phyloP scores from a whole-genome alignment of 23 tunicate genomes.

The Trididemnum nubilum region DNA sequence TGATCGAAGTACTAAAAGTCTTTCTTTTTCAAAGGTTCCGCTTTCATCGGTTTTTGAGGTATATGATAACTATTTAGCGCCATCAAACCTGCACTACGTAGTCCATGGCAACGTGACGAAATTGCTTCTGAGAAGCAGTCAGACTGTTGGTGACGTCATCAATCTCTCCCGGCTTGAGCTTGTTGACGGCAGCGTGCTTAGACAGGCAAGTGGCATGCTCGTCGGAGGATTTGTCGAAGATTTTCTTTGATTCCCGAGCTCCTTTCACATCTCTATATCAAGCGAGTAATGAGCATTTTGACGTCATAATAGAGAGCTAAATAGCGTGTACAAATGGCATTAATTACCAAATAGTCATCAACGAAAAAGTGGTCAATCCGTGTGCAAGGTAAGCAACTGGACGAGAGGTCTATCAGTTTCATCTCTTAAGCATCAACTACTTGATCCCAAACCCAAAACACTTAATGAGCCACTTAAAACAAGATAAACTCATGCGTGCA shows the following conservation, averaged over 20 bases:
- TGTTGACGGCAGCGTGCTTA: constrained; percentile 64
- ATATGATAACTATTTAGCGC: neutral
- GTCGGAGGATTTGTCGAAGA: constrained; percentile 74
- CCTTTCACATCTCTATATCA: constrained; percentile 68
- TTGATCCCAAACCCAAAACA: too few relatives aligned
- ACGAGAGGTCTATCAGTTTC: too few relatives aligned
- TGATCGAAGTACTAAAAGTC: neutral
- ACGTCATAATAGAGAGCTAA: neutral
- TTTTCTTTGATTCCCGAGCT: constrained; percentile 64
- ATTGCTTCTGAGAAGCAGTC: constrained; percentile 29
- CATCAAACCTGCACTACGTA: constrained; percentile 64
- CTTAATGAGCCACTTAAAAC: too few relatives aligned
- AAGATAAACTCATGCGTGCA: too few relatives aligned
- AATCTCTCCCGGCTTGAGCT: constrained; percentile 66
- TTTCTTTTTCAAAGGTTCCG: too few relatives aligned
- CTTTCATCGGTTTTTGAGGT: too few relatives aligned
- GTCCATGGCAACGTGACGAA: constrained; percentile 72
- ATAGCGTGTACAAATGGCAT: neutral
- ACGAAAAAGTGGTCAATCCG: too few relatives aligned
- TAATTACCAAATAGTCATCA: too few relatives aligned
- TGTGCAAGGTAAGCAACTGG: too few relatives aligned
- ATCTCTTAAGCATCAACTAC: too few relatives aligned
- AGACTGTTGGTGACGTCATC: constrained; percentile 54
- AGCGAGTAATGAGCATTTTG: too few relatives aligned
- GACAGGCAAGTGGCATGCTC: constrained; percentile 58